Evolutionary conservation across 2,797 vertebrate genomes (phyloP), one percentile per base, ranked within the genome.

Genomic region (Gambusia yucatana): DNA sequence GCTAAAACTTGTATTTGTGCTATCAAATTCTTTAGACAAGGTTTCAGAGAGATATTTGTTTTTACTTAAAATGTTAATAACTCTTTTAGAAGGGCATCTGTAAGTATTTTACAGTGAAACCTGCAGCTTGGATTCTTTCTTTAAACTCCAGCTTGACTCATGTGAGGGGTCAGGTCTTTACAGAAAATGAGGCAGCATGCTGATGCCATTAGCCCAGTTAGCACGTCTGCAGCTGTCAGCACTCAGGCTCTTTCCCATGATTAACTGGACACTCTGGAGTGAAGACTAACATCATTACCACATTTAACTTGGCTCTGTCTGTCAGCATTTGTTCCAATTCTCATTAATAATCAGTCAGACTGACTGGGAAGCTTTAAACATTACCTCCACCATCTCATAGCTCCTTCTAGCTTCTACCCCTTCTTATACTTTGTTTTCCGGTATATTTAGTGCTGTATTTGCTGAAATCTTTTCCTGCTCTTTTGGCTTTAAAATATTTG

Each of bases 231-330:
- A 39, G 50, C 65, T 73, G 78, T 77, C 84, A 78, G 73, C 78
- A 28, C 57, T 36, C 17, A 70, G 4, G 65, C 69, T 52, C 76
- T 76, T 80, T 86, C 74, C 52, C 50, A 81, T 44, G 67, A 85
- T 84, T 85, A 85, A 84, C 61, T 17, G 76, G 79, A 80, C 74
- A 79, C 73, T 77, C 50, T 55, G 50, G 33, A 79, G 84, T 75
- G 76, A 86, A 84, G 78, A 80, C 41, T 16, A 83, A 87, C 75
- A 33, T 73, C 82, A 77, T 87, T 80, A 81, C 69, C 76, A 76
- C 81, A 78, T 84, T 83, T 72, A 79, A 43, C 78, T 80, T 73
- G 71, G 30, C 61, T 67, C 47, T 75, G 72, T 81, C 77, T 74
- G 76, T 72, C 65, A 1, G 65, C 17, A 36, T 50, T 52, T 36